Conservation (phyloP, 2,113 vertebrate species). For the Lycaon pictus region DNA sequence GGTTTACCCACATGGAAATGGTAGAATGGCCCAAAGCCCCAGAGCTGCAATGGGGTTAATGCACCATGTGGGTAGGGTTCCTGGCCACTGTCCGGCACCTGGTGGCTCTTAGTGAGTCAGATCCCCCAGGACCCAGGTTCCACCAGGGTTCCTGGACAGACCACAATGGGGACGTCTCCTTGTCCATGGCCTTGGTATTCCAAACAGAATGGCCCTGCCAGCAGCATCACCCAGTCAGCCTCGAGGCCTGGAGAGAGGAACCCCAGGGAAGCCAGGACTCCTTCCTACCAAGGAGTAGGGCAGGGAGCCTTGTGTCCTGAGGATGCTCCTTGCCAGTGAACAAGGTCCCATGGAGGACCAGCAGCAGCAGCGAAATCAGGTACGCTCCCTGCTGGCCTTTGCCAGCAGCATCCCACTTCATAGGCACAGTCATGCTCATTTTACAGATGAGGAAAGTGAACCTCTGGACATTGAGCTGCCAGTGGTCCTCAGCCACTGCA, state of each 20-base stretch:
- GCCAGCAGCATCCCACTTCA: no score
- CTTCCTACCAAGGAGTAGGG: neutral
- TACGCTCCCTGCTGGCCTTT: neutral
- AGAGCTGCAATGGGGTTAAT: fast-evolving
- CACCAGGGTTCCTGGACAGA: fast-evolving
- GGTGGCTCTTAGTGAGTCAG: neutral
- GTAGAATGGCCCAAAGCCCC: neutral
- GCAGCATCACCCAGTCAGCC: fast-evolving
- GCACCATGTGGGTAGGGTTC: neutral
- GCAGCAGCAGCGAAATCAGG: fast-evolving
- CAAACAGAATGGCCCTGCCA: neutral
- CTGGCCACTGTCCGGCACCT: fast-evolving
- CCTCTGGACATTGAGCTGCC: neutral
- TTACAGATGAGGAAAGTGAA: neutral
- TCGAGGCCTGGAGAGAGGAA: fast-evolving
- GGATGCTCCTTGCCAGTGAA: neutral
- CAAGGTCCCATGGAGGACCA: no score
- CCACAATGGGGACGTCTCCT: neutral
- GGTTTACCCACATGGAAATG: fast-evolving
- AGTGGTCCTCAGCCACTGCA: neutral
- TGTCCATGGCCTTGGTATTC: neutral
- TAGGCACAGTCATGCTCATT: neutral
- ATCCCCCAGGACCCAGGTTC: neutral
- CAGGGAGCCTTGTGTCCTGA: neutral
- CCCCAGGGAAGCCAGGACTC: neutral